Conservation (phyloP, 2,888 invertebrate species). For the Tortricodes alternella region DNA sequence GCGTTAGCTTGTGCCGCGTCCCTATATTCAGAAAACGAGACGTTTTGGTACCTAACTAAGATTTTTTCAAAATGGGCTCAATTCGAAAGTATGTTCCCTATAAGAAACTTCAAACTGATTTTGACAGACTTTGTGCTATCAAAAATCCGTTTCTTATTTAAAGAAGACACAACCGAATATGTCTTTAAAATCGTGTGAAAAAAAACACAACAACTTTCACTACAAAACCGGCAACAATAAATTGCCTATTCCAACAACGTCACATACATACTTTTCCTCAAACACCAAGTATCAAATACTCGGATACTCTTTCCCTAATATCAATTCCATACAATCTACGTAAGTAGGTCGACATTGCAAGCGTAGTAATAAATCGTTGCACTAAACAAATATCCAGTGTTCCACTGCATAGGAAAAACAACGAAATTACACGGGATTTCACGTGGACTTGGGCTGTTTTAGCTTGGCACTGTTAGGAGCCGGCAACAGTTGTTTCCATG, state of each 20-base stretch:
- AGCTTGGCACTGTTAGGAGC: neutral
- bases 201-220: no score
- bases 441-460: neutral
- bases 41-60: no score
- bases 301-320: constrained; percentile 17
- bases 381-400: constrained; percentile 25
- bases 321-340: constrained; percentile 29
- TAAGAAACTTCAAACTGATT: no score
- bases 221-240: neutral
- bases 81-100: no score
- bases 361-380: constrained; percentile 23
- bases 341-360: constrained; percentile 29
- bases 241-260: neutral
- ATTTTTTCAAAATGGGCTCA: no score
- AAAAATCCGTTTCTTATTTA: no score
- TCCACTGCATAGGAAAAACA: neutral
- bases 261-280: constrained; percentile 19
- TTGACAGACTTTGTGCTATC: no score
- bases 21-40: no score
- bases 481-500: constrained; percentile 30
- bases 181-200: no score
- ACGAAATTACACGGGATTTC: neutral
- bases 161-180: no score
- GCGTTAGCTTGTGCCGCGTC: no score
- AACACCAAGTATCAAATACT: constrained; percentile 21